These are phyloP conservation scores for Pristionchus arcanus DNA, from an alignment of 2,888 invertebrate species.

Conservation along the genomic window DNA sequence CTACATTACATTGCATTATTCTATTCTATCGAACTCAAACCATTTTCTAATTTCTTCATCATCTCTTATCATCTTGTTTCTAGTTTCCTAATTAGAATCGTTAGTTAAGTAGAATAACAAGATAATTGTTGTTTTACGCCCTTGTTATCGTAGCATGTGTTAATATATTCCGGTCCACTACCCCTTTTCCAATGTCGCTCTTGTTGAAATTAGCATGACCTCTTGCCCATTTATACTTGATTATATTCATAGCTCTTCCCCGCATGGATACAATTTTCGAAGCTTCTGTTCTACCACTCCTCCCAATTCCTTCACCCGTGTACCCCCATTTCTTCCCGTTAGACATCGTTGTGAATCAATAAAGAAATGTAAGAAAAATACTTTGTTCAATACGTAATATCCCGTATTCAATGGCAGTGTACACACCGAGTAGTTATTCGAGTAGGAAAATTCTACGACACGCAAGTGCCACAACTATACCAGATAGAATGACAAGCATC, in stretches of 20 bases:
- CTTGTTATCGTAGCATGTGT: slow-evolving; percentile 45
- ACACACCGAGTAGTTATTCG: background rate
- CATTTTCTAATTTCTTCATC: background rate
- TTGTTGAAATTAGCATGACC: slow-evolving; percentile 28
- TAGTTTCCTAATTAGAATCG: slow-evolving; percentile 36
- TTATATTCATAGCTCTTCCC: slow-evolving; percentile 7
- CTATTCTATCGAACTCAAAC: slow-evolving; percentile 19
- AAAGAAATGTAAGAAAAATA: slow-evolving; percentile 15
- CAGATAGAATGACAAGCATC: slow-evolving; percentile 27
- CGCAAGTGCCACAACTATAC: slow-evolving; percentile 1
- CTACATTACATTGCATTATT: slow-evolving; percentile 12
- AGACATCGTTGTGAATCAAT: slow-evolving; percentile 47
- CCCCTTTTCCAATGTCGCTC: background rate
- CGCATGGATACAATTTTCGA: background rate
- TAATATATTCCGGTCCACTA: background rate
- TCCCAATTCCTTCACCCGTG: background rate
- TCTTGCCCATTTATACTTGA: background rate
- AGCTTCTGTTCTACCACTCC: background rate
- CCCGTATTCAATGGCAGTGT: slow-evolving; percentile 22
- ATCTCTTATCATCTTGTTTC: background rate
- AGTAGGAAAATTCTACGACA: slow-evolving; percentile 43
- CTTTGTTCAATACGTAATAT: background rate
- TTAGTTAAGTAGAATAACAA: slow-evolving; percentile 41
- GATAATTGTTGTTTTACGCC: slow-evolving; percentile 24
- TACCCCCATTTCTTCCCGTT: background rate